A percentile compares a stretch with the other conserved stretches of the same genome.
Evolutionary conservation across 2,113 vertebrate genomes (phyloP).

Genomic region (Psophia crepitans): DNA sequence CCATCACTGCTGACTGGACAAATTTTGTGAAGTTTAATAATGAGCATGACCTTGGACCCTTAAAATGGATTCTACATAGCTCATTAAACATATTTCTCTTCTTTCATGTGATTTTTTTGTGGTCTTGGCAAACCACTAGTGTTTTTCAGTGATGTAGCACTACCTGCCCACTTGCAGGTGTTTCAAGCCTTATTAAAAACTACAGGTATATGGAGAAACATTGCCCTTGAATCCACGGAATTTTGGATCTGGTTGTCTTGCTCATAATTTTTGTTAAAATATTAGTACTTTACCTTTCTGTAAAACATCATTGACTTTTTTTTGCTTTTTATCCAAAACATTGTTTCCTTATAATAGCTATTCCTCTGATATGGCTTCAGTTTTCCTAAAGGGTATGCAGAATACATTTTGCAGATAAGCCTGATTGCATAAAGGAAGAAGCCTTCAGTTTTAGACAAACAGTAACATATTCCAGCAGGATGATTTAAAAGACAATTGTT

Average conservation of each 20-base stretch:
- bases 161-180: not conserved
- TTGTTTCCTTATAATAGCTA: not conserved
- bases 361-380: no score
- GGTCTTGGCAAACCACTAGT: not conserved
- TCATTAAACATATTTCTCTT: not conserved
- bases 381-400: not conserved
- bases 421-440: not conserved
- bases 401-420: not conserved
- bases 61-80: accelerated
- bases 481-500: not conserved
- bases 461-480: not conserved
- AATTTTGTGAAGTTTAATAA: not conserved
- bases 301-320: not conserved
- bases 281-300: not conserved
- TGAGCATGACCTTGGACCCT: not conserved
- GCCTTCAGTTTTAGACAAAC: not conserved
- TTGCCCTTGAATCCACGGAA: not conserved
- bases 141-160: not conserved
- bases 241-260: not conserved
- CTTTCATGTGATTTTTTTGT: not conserved
- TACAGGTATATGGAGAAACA: not conserved
- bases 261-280: not conserved
- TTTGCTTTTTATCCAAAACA: not conserved
- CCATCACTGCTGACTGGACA: not conserved
- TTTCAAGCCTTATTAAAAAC: not conserved